phyloP scores from a whole-genome alignment of 2,113 vertebrate species.

The Falcunculus frontatus region DNA sequence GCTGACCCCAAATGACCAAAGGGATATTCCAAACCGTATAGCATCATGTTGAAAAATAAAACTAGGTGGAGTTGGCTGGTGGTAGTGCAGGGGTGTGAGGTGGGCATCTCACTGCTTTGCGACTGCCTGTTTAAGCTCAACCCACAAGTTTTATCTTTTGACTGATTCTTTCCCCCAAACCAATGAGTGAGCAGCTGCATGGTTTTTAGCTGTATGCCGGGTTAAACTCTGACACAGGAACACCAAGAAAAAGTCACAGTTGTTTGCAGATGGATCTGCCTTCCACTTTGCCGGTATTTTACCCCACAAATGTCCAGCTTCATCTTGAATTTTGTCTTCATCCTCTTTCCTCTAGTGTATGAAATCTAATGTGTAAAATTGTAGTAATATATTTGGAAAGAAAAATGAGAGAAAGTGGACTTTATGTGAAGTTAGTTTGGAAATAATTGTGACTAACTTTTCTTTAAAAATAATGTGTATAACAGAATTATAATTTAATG shows the following conservation, averaged over 20 bases:
- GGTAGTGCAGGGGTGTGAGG: background rate
- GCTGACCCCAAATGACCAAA: background rate
- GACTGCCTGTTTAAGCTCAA: background rate
- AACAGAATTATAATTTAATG: background rate
- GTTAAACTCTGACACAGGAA: background rate
- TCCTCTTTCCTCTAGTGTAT: background rate
- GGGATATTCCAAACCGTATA: background rate
- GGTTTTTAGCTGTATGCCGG: accelerated
- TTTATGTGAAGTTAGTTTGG: background rate
- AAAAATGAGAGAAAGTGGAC: background rate
- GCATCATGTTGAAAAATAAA: background rate
- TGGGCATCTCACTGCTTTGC: background rate
- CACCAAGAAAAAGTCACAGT: background rate
- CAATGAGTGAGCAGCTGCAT: background rate
- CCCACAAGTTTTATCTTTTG: background rate
- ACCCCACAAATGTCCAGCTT: background rate
- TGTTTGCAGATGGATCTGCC: background rate
- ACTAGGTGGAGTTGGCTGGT: background rate
- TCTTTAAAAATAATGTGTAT: background rate
- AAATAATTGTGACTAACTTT: background rate
- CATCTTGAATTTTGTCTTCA: background rate
- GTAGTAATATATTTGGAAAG: background rate
- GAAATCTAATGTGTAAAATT: background rate
- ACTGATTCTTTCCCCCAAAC: accelerated
- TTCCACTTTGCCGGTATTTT: background rate